Evolutionary conservation across 2,888 invertebrate genomes (phyloP).

Genomic region (Mythimna impura): DNA sequence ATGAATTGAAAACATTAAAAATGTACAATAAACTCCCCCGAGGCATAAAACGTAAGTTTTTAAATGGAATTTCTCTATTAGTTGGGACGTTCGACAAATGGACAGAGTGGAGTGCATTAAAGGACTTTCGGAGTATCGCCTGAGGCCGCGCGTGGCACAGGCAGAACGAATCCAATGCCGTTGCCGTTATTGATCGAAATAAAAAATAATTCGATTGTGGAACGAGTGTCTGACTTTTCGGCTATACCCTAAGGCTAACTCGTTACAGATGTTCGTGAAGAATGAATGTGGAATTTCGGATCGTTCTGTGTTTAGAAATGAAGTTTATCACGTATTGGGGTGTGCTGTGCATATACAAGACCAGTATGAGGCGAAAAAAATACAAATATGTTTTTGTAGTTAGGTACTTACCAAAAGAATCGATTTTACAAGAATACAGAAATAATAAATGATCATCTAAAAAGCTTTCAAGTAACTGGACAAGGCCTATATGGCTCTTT

Average conservation of each 20-base stretch:
- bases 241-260: constrained; percentile 61
- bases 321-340: constrained; percentile 21
- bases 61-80: constrained; percentile 82
- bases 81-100: constrained; percentile 79
- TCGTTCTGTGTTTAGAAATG: constrained; percentile 34
- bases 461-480: too few species aligned
- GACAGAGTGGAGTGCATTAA: constrained; percentile 79
- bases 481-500: too few species aligned
- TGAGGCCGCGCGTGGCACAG: constrained; percentile 72
- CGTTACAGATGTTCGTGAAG: constrained; percentile 53
- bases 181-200: constrained; percentile 63
- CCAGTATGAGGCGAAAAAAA: neutral
- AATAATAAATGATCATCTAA: neutral
- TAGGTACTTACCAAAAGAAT: neutral
- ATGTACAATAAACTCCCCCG: constrained; percentile 65
- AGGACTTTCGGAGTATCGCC: constrained; percentile 75
- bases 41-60: constrained; percentile 69
- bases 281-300: constrained; percentile 45
- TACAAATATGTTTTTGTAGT: neutral
- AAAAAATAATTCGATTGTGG: constrained; percentile 69
- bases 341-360: neutral
- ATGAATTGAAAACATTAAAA: constrained; percentile 64
- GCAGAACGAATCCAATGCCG: constrained; percentile 70
- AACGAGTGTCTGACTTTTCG: constrained; percentile 66
- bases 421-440: neutral